Evolutionary conservation across 2,888 invertebrate genomes (phyloP), one percentile per base, ranked within the genome.

Genomic region (Entomobrya multifasciata): DNA sequence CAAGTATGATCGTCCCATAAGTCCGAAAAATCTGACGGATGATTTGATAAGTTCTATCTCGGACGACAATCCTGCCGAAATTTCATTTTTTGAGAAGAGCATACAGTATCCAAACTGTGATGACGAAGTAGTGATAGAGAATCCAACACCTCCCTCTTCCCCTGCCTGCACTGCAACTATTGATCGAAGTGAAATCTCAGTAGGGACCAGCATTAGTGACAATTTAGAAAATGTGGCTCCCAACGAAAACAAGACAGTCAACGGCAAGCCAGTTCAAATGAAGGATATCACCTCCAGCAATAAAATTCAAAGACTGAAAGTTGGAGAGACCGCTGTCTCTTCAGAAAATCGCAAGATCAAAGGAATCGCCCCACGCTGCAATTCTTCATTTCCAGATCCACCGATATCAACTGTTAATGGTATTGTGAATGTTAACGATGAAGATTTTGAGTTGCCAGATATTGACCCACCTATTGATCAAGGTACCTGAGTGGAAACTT

Each of bases 121-220:
- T 13, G 85, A 86, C n/a, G 79, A n/a, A n/a, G n/a, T 41, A 67
- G 27, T 78, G 0, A 60, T 60, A 36, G 85, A 86, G 60, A 86
- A 86, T 22, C 30, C 67, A 20, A 86, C 85, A 10, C 85, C 85
- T 1, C 85, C 85, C 0, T 41, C 22, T 49, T 78, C 78, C 15
- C 78, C 78, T 27, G 44, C 62, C 30, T n/a, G 15, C 22, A 11
- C 62, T 1, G 10, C 55, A 57, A 22, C 11, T 11, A 3, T 15
- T 3, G 49, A 11, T 4, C 22, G 25, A 2, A 22, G 0, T 6
- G 55, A 57, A 22, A 17, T 22, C 15, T 0, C 30, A 30, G n/a
- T 27, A 30, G 15, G 4, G 27, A 30, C 1, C 13, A n/a, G n/a
- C 8, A 4, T 4, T n/a, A 62, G 27, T 62, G 60, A 30, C 6